These are phyloP conservation scores for Penelope pileata DNA, from an alignment of 2,113 vertebrate species.

Conservation along the genomic window DNA sequence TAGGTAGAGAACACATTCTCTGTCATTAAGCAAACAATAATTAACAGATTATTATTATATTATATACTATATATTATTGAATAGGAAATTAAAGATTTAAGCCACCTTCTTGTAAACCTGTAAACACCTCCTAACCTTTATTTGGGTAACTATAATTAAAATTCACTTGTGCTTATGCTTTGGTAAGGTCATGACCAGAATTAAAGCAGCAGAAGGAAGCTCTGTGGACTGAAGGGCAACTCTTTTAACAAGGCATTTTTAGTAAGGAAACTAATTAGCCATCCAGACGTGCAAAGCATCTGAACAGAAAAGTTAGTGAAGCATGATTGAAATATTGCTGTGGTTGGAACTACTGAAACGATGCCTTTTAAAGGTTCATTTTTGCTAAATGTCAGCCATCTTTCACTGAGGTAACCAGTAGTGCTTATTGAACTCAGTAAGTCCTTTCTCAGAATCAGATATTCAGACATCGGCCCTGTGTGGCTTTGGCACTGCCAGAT, in stretches of 20 bases:
- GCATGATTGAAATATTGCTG: neutral
- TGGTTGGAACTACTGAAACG: neutral
- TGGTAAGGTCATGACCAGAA: neutral
- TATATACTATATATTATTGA: too few relatives aligned
- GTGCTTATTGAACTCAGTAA: neutral
- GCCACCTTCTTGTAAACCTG: neutral
- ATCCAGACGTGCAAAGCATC: neutral
- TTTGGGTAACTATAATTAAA: neutral
- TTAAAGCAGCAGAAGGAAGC: neutral
- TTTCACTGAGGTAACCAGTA: neutral
- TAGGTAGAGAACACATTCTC: neutral
- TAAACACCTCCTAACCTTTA: neutral
- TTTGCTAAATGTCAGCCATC: neutral
- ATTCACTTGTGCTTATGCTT: neutral
- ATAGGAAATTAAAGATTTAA: neutral
- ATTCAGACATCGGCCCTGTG: neutral
- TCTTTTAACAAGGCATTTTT: neutral
- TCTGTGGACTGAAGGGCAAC: neutral
- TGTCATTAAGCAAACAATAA: neutral
- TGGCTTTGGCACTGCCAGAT: constrained; percentile 25
- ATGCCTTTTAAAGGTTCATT: neutral
- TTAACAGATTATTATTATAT: neutral
- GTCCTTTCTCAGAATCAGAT: constrained; percentile 7
- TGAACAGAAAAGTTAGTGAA: neutral
- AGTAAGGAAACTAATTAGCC: neutral